Conservation (phyloP, 1,140 invertebrate genomes). For the Melanaphis sacchari region DNA sequence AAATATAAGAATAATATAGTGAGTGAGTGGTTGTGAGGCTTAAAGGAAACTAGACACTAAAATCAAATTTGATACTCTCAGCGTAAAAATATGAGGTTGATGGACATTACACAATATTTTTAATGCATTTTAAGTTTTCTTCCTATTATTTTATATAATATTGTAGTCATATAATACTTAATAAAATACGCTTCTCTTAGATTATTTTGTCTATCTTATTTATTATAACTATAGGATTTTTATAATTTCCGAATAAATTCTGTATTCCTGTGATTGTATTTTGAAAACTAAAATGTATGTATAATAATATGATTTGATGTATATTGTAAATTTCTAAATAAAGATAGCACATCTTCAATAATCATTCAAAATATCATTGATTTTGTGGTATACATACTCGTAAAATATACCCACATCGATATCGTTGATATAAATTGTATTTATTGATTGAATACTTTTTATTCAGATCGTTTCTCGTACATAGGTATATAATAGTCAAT, state of each 20-base stretch:
- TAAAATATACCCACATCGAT: not conserved
- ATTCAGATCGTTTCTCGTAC: not conserved
- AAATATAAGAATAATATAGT: not conserved
- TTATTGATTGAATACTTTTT: not conserved
- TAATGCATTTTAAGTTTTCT: not conserved
- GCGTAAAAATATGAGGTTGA: not conserved
- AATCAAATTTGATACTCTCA: not conserved
- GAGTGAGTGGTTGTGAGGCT: not conserved
- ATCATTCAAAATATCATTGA: not conserved
- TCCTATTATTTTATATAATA: conserved; percentile 6
- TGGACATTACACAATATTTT: not conserved
- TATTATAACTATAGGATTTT: not conserved
- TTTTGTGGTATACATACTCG: not conserved
- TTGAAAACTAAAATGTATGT: not conserved
- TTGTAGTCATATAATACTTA: conserved; percentile 15
- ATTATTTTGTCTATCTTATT: not conserved
- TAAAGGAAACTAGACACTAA: not conserved
- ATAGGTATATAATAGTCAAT: not conserved
- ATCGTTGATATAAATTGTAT: not conserved
- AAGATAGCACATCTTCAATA: not conserved
- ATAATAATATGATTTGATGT: not conserved
- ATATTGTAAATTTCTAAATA: not conserved
- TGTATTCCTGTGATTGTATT: not conserved
- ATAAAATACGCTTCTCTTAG: not conserved
- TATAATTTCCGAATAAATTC: not conserved